Conservation (phyloP, 2,113 vertebrate genomes). For the Cyanoderma ruficeps region DNA sequence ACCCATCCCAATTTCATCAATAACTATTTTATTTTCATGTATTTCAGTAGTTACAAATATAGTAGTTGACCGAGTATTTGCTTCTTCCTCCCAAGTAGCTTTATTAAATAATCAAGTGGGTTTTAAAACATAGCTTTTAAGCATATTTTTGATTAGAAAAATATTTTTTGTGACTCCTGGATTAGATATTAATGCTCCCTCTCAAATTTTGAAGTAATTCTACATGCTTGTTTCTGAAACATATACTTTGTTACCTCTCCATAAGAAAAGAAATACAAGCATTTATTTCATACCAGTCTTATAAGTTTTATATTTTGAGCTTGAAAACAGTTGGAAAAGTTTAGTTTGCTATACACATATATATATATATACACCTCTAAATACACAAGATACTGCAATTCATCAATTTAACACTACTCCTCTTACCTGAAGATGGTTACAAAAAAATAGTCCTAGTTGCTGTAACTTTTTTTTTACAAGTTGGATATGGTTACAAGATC, state of each 20-base stretch:
- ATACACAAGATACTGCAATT: constrained; percentile 40
- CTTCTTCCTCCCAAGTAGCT: background rate
- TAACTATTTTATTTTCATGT: background rate
- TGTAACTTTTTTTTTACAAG: background rate
- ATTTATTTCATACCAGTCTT: constrained; percentile 48
- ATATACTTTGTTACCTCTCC: background rate
- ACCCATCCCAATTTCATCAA: background rate
- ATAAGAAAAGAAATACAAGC: constrained; percentile 44
- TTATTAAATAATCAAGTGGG: constrained; percentile 21
- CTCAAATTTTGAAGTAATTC: background rate
- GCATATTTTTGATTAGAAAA: constrained; percentile 47
- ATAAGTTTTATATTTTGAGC: constrained; percentile 12
- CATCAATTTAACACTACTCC: constrained; percentile 3
- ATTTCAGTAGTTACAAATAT: constrained; percentile 11
- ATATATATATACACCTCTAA: constrained; percentile 25
- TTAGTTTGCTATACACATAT: constrained; percentile 26
- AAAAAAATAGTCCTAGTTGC: constrained; percentile 23
- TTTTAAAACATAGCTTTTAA: constrained; percentile 45
- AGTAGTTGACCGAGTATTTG: background rate
- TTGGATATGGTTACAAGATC: constrained; percentile 15
- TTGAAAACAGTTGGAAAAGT: constrained; percentile 49
- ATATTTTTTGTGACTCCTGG: constrained; percentile 5
- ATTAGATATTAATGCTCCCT: background rate
- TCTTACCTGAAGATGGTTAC: constrained; percentile 36
- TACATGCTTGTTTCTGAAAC: constrained; percentile 1